Evolutionary conservation across 2,113 vertebrate genomes (phyloP).

Genomic region (Rhinolophus sinicus): DNA sequence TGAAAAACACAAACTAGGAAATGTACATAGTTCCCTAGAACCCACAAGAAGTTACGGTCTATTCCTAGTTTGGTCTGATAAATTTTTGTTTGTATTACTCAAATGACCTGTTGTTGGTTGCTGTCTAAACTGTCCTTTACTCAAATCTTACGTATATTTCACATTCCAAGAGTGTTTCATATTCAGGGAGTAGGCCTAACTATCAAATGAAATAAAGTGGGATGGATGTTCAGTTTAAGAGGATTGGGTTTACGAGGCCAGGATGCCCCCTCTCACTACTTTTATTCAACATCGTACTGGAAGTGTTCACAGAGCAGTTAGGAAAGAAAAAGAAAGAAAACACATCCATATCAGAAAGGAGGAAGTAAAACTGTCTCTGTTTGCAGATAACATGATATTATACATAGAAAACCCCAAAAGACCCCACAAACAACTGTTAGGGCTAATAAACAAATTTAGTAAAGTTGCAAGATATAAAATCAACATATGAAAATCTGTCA

Average conservation of each 20-base stretch:
- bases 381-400: not conserved
- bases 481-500: not conserved
- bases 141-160: not conserved
- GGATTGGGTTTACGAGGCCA: not conserved
- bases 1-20: not conserved
- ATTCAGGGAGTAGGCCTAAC: not conserved
- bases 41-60: not conserved
- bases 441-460: not conserved
- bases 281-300: not conserved
- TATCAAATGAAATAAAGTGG: not conserved
- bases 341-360: not conserved
- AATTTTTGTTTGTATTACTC: not conserved
- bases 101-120: not conserved
- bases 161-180: not conserved
- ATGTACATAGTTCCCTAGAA: not conserved
- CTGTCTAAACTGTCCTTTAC: not conserved
- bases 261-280: not conserved
- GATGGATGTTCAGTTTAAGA: not conserved
- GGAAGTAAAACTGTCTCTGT: not conserved
- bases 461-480: not conserved
- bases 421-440: not conserved
- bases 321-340: not conserved
- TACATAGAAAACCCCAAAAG: not conserved
- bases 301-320: not conserved
- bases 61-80: not conserved